These are phyloP conservation scores for Climacteris rufus DNA, from an alignment of 2,113 vertebrate species.

Conservation along the genomic window DNA sequence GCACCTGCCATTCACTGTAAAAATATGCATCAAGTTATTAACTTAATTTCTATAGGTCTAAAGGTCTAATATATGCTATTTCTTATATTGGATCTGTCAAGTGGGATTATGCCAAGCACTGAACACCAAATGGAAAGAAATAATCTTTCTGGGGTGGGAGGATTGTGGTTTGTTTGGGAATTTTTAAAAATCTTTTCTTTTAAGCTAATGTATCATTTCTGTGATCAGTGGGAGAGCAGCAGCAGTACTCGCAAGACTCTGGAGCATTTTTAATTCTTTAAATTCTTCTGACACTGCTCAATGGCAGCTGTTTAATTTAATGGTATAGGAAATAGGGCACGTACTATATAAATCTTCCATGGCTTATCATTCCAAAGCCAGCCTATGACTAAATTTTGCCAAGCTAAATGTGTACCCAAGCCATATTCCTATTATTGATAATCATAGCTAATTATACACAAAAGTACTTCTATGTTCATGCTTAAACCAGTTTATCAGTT, in stretches of 20 bases:
- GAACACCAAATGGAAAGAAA: background rate
- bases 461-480: background rate
- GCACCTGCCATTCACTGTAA: background rate
- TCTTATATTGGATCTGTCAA: background rate
- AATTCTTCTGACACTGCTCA: background rate
- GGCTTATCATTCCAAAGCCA: background rate
- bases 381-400: background rate
- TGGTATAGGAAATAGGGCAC: background rate
- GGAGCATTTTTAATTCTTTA: background rate
- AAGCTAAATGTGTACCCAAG: background rate
- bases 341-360: background rate
- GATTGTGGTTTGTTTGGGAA: accelerated
- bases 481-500: background rate
- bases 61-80: background rate
- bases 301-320: background rate
- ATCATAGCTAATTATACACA: background rate
- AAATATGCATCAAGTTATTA: background rate
- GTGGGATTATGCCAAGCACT: background rate
- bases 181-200: background rate
- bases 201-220: background rate
- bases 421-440: background rate
- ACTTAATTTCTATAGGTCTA: background rate
- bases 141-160: background rate
- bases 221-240: background rate
- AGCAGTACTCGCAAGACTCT: background rate